Percentiles rank a stretch among this genome's conserved stretches.
These are phyloP conservation scores for Trachelus troglodyta DNA, from an alignment of 2,888 invertebrate genomes.

Conservation along the genomic window DNA sequence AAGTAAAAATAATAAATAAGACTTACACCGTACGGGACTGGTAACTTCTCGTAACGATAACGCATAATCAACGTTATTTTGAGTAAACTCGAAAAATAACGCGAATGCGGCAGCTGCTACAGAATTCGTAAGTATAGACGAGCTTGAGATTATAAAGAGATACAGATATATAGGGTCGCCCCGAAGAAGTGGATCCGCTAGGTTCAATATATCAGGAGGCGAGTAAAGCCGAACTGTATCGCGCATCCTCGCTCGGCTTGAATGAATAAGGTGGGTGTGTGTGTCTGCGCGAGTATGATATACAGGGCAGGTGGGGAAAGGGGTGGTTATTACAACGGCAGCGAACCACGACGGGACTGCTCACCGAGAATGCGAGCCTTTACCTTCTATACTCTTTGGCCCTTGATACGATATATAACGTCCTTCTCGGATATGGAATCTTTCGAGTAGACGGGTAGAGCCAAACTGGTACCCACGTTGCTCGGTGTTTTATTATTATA, in stretches of 20 bases:
- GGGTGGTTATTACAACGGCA: constrained; percentile 56
- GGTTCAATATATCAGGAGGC: not conserved
- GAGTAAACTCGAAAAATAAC: too few species aligned
- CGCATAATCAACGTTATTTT: too few species aligned
- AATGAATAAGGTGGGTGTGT: constrained; percentile 17
- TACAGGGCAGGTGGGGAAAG: constrained; percentile 29
- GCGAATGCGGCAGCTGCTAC: too few species aligned
- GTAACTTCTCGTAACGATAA: too few species aligned
- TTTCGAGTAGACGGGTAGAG: constrained; percentile 28
- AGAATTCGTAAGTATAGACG: not conserved
- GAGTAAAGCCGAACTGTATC: constrained; percentile 1
- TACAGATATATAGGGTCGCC: not conserved
- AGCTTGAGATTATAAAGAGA: not conserved
- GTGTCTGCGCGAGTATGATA: constrained; percentile 46
- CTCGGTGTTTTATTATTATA: too few species aligned
- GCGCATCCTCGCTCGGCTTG: not conserved
- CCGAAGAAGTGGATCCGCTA: not conserved
- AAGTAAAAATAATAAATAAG: too few species aligned
- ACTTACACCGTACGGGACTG: too few species aligned
- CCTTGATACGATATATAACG: constrained; percentile 48
- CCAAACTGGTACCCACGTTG: not conserved
- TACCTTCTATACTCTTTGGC: constrained; percentile 43
- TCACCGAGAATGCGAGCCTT: constrained; percentile 33
- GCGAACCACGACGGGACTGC: constrained; percentile 47
- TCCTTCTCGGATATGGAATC: constrained; percentile 25